Evolutionary conservation across 1,140 invertebrate genomes (phyloP), one percentile per base, ranked within the genome.

Genomic region (Trypoxylus dichotomus): DNA sequence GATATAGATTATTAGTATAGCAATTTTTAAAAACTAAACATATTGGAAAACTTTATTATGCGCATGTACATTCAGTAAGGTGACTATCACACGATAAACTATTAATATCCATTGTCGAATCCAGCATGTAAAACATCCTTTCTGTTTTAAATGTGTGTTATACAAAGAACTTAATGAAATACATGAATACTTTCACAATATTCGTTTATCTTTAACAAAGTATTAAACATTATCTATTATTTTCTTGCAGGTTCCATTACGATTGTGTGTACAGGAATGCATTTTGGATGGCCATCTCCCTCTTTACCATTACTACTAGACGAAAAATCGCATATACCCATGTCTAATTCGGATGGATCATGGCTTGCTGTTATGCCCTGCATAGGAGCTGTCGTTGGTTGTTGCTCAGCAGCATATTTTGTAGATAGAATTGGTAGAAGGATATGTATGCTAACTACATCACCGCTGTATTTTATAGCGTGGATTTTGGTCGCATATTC

Each of bases 401-500:
- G 89, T 0, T 87, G 89, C 73, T 73, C 86, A 5, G 86, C 84
- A 15, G 87, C 86, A 24, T 83, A 80, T 13, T 68, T 88, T 0
- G 81, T 87, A 5, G 90, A 89, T 80, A 86, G 85, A 74, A 85
- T 91, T 74, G 94, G 94, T 7, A 87, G 92, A 27, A 94, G 93
- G 85, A 86, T 85, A 29, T 91, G 92, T 0, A 87, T 95, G 0
- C 83, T 92, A 0, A 79, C 90, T 0, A 87, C 90, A 0, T 87
- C 89, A 0, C 75, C 92, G 0, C 91, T 91, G 0, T 90, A 91
- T 79, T 86, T 91, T 27, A 79, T 91, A 5, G 77, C 80, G 24
- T 94, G 91, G 90, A 83, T 91, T 3, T 85, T 90, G 7, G 89
- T 93, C 1, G 89, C 90, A 80, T 80, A 88, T 72, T 86, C 88